Percentiles rank a stretch among this genome's conserved stretches.
Conservation (phyloP, 2,888 invertebrate genomes). For the Drosophila kokeensis region DNA sequence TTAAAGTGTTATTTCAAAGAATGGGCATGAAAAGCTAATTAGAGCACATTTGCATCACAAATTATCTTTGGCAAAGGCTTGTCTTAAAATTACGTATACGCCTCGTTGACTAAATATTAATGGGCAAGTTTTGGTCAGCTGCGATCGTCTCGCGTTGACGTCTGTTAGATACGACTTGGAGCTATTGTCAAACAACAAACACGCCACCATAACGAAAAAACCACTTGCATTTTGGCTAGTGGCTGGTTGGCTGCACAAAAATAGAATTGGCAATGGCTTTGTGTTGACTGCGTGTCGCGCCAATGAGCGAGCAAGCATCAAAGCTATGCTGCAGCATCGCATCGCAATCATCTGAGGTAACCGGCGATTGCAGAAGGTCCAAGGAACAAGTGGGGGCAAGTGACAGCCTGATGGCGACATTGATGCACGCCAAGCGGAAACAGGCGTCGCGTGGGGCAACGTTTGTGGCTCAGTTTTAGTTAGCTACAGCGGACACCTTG, state of each 20-base stretch:
- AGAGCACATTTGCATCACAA: not conserved
- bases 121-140: constrained; percentile 51
- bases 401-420: constrained; percentile 22
- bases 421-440: constrained; percentile 56
- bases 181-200: constrained; percentile 33
- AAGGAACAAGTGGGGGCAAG: not conserved
- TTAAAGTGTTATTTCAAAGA: no score
- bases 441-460: constrained; percentile 50
- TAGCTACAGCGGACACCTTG: constrained; percentile 33
- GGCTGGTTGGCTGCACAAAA: constrained; percentile 47
- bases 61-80: constrained; percentile 35
- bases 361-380: constrained; percentile 5
- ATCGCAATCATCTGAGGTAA: constrained; percentile 33
- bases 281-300: constrained; percentile 77
- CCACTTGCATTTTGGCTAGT: constrained; percentile 70
- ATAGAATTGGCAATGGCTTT: constrained; percentile 79
- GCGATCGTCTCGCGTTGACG: constrained; percentile 24
- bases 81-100: constrained; percentile 55
- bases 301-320: constrained; percentile 50
- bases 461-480: constrained; percentile 13
- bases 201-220: constrained; percentile 28
- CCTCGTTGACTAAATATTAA: constrained; percentile 54
- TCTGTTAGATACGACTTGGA: constrained; percentile 41
- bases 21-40: not conserved
- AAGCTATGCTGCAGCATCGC: constrained; percentile 49